These are phyloP conservation scores for Drosophila triauraria DNA, from an alignment of 1,140 invertebrate species.

Conservation along the genomic window DNA sequence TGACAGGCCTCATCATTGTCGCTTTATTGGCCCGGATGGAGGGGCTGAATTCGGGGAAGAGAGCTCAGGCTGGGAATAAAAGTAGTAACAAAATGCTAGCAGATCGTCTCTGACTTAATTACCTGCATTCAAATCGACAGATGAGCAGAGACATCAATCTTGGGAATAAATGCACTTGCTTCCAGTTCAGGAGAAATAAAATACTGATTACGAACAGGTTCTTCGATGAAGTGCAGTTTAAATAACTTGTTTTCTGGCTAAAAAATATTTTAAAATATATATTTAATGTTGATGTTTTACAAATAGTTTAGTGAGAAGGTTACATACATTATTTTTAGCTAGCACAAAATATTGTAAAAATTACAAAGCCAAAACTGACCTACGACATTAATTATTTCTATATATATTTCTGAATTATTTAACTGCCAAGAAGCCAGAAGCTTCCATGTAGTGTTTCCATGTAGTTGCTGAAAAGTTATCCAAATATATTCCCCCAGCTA, in stretches of 20 bases:
- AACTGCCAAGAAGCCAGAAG: background rate
- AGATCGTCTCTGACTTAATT: conserved; percentile 33
- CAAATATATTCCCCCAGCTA: conserved; percentile 15
- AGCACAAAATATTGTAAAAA: background rate
- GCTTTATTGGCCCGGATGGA: background rate
- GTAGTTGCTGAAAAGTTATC: conserved; percentile 3
- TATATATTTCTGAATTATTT: background rate
- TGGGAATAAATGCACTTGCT: background rate
- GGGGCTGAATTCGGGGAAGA: background rate
- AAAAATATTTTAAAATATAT: background rate
- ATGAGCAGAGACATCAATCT: conserved; percentile 37
- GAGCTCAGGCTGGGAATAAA: conserved; percentile 16
- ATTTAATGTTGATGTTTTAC: background rate
- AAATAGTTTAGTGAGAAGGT: background rate
- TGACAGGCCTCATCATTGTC: background rate
- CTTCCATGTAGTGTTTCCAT: conserved; percentile 7
- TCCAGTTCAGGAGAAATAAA: background rate
- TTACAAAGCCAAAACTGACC: too few relatives aligned
- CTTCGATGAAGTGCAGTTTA: background rate
- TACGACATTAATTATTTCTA: background rate
- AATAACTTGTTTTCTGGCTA: background rate
- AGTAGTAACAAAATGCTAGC: conserved; percentile 13
- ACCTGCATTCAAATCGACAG: conserved; percentile 11
- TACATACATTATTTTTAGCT: background rate
- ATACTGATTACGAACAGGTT: conserved; percentile 7